A percentile compares a stretch with the other conserved stretches of the same genome.
Evolutionary conservation across 2,797 vertebrate species (phyloP).

Genomic region (Cygnus olor): DNA sequence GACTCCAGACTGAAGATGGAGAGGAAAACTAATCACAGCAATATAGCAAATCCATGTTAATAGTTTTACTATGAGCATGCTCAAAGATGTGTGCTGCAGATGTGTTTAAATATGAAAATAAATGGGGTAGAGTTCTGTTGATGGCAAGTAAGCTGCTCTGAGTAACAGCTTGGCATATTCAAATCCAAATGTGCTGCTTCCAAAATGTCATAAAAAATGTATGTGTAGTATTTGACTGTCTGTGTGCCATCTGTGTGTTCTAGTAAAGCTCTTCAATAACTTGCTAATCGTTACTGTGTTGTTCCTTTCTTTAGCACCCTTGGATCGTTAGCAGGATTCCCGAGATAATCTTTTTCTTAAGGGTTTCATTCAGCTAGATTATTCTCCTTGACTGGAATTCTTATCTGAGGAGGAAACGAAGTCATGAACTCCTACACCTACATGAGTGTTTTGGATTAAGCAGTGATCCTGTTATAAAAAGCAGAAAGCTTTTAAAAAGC

Average conservation of each 20-base stretch:
- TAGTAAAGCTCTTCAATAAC: constrained; percentile 37
- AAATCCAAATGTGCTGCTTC: constrained; percentile 74
- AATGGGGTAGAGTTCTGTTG: neutral
- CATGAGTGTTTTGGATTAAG: neutral
- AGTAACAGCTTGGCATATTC: constrained; percentile 44
- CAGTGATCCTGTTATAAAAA: neutral
- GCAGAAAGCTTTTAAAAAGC: neutral
- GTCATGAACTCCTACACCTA: neutral
- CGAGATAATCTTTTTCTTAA: neutral
- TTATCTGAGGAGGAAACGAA: neutral
- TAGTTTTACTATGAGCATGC: constrained; percentile 72
- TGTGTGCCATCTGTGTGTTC: constrained; percentile 69
- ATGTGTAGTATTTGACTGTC: constrained; percentile 45
- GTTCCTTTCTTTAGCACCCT: constrained; percentile 20
- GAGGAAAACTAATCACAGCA: constrained; percentile 58
- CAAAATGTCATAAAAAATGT: constrained; percentile 73
- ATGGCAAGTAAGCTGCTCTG: neutral
- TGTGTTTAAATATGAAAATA: neutral
- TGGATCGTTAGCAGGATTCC: neutral
- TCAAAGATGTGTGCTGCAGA: neutral
- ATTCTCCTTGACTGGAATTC: neutral
- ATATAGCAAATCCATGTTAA: constrained; percentile 77
- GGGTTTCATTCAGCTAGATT: neutral
- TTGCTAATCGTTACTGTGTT: constrained; percentile 29
- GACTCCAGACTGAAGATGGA: neutral